Evolutionary conservation across 1,140 invertebrate genomes (phyloP).

Genomic region (Trichogramma pretiosum): DNA sequence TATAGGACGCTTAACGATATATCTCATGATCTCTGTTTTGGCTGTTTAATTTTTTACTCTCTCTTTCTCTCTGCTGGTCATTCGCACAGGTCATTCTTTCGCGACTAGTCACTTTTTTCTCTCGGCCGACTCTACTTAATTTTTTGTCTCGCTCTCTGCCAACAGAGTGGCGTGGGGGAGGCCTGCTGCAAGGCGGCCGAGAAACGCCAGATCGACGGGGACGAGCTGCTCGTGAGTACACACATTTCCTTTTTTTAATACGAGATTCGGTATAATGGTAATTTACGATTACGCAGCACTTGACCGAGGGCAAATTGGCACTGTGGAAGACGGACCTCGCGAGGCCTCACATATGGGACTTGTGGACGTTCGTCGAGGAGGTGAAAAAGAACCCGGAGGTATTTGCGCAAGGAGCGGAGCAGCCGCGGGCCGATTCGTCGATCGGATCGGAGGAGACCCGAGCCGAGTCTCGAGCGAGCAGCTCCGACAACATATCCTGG

Average conservation of each 20-base stretch:
- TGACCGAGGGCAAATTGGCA: constrained; percentile 41
- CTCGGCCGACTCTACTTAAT: too few relatives aligned
- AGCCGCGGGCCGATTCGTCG: neutral
- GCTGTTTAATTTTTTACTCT: too few relatives aligned
- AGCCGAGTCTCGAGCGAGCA: neutral
- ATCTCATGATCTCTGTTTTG: too few relatives aligned
- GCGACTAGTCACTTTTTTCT: too few relatives aligned
- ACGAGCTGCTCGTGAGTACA: constrained; percentile 33
- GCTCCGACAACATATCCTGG: constrained; percentile 19
- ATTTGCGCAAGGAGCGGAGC: constrained; percentile 23
- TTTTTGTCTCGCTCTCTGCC: too few relatives aligned
- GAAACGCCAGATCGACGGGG: constrained; percentile 34
- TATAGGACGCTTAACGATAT: too few relatives aligned
- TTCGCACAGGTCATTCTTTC: too few relatives aligned
- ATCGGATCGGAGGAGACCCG: neutral
- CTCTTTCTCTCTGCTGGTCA: too few relatives aligned
- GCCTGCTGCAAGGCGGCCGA: constrained; percentile 33
- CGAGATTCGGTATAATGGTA: constrained; percentile 37
- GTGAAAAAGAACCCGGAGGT: constrained; percentile 32
- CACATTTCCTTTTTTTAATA: neutral
- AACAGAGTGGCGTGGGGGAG: constrained; percentile 34
- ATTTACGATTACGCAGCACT: too few relatives aligned
- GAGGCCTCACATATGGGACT: constrained; percentile 36
- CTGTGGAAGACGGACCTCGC: constrained; percentile 42
- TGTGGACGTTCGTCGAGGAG: constrained; percentile 35